Evolutionary conservation across 2,888 invertebrate species (phyloP), one percentile per base, ranked within the genome.

Genomic region (Stegana nigrithorax): DNA sequence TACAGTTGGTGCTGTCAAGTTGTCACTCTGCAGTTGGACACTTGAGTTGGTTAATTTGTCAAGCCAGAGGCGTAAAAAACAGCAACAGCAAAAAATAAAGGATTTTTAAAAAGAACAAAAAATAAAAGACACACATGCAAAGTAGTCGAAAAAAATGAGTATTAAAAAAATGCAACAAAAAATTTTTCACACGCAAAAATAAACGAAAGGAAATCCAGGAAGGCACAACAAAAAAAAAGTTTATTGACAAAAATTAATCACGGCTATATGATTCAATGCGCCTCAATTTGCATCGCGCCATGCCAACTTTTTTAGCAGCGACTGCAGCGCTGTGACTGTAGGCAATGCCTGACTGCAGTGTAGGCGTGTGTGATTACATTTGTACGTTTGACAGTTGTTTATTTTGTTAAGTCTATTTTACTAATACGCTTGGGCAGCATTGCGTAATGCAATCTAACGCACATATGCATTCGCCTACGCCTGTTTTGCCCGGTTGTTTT

Each of bases 31-130:
- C 51, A 51, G 51, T 51, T 51, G 51, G 51, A 51, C 51, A 51
- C 51, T 73, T 60, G 69, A 66, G 64, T 78, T 66, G 78, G 67
- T 66, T 75, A 72, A 74, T 74, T 74, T 74, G 75, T 78, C 74
- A 77, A 63, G 45, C 39, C 14, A 39, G 32, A 60, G 23, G 8
- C 27, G 27, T 21, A 19, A 19, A 32, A 32, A 14, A 60, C 12
- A 23, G 17, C n/a, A 32, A 44, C 53, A 60, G 53, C 59, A 56
- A 62, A 60, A 57, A 45, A 62, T 26, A 26, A 25, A 26, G 26
- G 25, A 47, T n/a, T 14, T 36, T n/a, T n/a, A n/a, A n/a, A n/a
- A n/a, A n/a, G n/a, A n/a, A 23, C 19, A 53, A 53, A 53, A 53
- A 53, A 53, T 32, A 21, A 32, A 53, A 12, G n/a, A 50, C 12